Percentiles rank a stretch among this genome's conserved stretches.
Evolutionary conservation across 2,888 invertebrate species (phyloP).

Genomic region (Agrenia bidenticulata): DNA sequence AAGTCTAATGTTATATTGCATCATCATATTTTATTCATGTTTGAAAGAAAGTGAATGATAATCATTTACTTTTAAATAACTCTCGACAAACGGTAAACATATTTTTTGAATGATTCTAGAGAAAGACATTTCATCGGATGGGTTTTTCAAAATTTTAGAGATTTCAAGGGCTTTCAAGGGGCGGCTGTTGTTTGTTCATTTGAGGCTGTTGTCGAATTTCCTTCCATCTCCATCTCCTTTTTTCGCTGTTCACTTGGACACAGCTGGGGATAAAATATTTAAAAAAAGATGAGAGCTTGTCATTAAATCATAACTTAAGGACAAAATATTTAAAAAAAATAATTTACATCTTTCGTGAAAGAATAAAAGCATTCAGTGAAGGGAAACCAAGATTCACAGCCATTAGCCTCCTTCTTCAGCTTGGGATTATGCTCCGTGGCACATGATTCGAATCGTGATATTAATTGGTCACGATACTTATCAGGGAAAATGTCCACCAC

Average conservation of each 20-base stretch:
- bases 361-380: conserved; percentile 30
- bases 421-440: conserved; percentile 7
- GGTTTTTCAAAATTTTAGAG: too few relatives aligned
- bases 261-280: conserved; percentile 13
- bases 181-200: background rate
- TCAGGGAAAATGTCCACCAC: conserved; percentile 16
- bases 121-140: too few relatives aligned
- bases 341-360: conserved; percentile 24
- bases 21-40: too few relatives aligned
- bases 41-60: too few relatives aligned
- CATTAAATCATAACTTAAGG: background rate
- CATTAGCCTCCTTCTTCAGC: conserved; percentile 30
- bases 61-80: too few relatives aligned
- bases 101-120: too few relatives aligned
- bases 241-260: conserved; percentile 8
- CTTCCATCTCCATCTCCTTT: conserved; percentile 3
- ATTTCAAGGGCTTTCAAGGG: background rate
- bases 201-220: too few relatives aligned
- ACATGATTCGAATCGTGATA: too few relatives aligned
- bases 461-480: conserved; percentile 11
- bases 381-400: conserved; percentile 33
- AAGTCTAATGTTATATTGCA: too few relatives aligned
- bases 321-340: too few relatives aligned
- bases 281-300: too few relatives aligned
- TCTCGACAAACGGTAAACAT: too few relatives aligned